Evolutionary conservation across 2,888 invertebrate genomes (phyloP).

Genomic region (Macaria notata): DNA sequence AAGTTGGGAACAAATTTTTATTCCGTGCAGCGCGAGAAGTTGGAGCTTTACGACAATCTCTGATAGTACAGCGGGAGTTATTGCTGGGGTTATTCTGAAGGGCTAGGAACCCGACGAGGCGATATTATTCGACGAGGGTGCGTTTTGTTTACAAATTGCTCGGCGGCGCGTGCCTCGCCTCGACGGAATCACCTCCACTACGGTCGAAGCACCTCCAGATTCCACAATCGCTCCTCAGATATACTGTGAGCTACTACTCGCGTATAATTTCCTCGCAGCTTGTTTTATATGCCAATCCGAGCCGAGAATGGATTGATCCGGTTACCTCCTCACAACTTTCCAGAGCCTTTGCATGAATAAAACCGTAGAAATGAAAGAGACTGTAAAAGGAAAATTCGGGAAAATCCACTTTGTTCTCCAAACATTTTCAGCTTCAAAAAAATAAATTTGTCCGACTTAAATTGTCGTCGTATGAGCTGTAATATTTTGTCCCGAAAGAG

Average conservation of each 20-base stretch:
- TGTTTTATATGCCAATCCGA: conserved; percentile 64
- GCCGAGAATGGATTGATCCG: conserved; percentile 60
- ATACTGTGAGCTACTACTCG: conserved; percentile 56
- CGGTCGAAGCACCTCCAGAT: conserved; percentile 41
- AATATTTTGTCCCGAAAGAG: conserved; percentile 5
- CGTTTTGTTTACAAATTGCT: conserved; percentile 79
- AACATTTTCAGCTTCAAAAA: conserved; percentile 17
- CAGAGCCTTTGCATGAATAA: conserved; percentile 23
- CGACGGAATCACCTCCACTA: conserved; percentile 49
- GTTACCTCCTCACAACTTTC: conserved; percentile 44
- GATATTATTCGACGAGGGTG: conserved; percentile 68
- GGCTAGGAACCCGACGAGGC: conserved; percentile 55
- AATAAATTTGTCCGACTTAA: conserved; percentile 9
- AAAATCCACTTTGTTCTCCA: conserved; percentile 32
- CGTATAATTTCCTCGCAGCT: conserved; percentile 66
- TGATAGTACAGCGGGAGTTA: conserved; percentile 64
- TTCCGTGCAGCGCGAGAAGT: conserved; percentile 25
- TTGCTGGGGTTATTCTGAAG: conserved; percentile 56
- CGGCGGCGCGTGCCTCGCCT: conserved; percentile 62
- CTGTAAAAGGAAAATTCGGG: conserved; percentile 27
- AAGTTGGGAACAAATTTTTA: conserved; percentile 20
- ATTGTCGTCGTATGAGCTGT: conserved; percentile 2
- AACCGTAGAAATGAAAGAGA: conserved; percentile 26
- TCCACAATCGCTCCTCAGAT: conserved; percentile 41
- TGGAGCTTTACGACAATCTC: conserved; percentile 56